These are phyloP conservation scores for Mareca penelope DNA, from an alignment of 2,797 vertebrate species.

Conservation along the genomic window DNA sequence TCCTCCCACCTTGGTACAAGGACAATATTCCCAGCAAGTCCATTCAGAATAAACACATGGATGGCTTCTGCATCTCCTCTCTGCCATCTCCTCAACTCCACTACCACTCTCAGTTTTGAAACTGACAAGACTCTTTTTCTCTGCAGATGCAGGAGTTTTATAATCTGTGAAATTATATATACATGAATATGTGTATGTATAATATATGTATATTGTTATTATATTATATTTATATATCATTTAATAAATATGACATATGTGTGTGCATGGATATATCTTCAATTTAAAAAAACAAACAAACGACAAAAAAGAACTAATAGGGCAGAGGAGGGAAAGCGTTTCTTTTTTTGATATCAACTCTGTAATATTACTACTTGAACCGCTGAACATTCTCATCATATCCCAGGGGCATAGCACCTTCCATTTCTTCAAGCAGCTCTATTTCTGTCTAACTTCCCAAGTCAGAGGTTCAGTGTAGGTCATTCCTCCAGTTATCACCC, in stretches of 20 bases:
- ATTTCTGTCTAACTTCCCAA: neutral
- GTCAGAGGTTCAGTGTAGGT: neutral
- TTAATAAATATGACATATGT: neutral
- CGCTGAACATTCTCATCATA: neutral
- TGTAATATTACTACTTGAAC: neutral
- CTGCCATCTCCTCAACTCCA: neutral
- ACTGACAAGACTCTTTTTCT: neutral
- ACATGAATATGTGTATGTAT: neutral
- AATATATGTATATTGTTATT: neutral
- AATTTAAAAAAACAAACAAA: neutral
- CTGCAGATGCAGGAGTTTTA: neutral
- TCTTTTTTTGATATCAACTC: neutral
- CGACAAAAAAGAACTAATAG: neutral
- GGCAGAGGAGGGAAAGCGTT: neutral
- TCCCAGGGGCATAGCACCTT: neutral
- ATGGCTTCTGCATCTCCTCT: neutral
- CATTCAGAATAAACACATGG: neutral
- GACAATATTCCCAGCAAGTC: neutral
- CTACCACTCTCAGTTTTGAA: neutral
- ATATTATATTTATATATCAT: neutral
- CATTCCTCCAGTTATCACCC: neutral
- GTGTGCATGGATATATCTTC: neutral
- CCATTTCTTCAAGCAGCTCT: neutral
- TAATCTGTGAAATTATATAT: neutral
- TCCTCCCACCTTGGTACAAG: neutral